Evolutionary conservation across 2,797 vertebrate species (phyloP).

Genomic region (Scarus forsteni): DNA sequence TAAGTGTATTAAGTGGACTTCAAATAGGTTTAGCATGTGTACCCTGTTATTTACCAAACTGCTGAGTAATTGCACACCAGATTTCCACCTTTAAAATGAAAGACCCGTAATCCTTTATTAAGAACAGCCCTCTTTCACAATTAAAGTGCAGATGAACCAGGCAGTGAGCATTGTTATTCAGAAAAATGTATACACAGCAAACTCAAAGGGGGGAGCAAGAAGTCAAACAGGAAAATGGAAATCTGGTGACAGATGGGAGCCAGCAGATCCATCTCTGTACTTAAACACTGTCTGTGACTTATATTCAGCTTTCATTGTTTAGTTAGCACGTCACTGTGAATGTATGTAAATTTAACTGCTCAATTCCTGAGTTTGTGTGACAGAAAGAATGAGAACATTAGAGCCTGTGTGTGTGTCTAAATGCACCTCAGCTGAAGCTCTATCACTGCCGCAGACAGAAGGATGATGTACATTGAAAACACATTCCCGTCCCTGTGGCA

Average conservation of each 20-base stretch:
- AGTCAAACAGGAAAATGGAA: neutral
- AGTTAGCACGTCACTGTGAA: conserved; percentile 31
- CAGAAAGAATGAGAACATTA: conserved; percentile 56
- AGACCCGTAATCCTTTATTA: neutral
- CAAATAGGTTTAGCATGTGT: no score
- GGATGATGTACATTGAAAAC: conserved; percentile 79
- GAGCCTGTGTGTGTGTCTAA: conserved; percentile 56
- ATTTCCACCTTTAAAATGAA: neutral
- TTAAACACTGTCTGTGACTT: neutral
- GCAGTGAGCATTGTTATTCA: neutral
- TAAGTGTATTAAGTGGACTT: no score
- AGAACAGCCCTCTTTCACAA: neutral
- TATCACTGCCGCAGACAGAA: conserved; percentile 74
- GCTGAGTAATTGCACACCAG: neutral
- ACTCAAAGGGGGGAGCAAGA: neutral
- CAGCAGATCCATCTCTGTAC: neutral
- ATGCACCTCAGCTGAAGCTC: conserved; percentile 57
- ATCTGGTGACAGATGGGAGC: neutral
- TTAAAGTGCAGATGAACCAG: neutral
- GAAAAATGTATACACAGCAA: neutral
- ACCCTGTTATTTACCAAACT: no score
- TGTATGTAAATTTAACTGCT: conserved; percentile 42
- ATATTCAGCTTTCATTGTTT: conserved; percentile 23
- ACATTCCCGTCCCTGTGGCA: conserved; percentile 73
- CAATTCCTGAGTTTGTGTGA: conserved; percentile 33